A percentile compares a stretch with the other conserved stretches of the same genome.
Conservation (phyloP, 1,140 invertebrate genomes). For the Zeugodacus cucurbitae region DNA sequence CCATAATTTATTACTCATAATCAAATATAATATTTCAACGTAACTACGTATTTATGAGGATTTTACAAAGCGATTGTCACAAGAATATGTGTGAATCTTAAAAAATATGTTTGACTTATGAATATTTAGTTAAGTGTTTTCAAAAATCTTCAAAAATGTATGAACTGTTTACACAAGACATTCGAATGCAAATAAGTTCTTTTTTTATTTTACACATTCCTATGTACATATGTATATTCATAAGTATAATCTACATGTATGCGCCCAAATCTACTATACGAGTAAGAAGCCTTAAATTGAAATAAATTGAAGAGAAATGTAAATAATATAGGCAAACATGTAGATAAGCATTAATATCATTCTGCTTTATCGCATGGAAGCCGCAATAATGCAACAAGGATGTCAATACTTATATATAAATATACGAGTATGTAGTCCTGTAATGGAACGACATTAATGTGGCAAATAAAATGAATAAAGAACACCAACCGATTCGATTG, state of each 20-base stretch:
- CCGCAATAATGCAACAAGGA: background rate
- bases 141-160: background rate
- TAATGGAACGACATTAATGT: background rate
- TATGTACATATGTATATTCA: background rate
- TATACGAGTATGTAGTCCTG: background rate
- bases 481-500: background rate
- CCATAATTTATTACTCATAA: background rate
- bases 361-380: background rate
- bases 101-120: background rate
- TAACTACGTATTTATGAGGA: too few species aligned
- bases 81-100: background rate
- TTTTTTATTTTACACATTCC: background rate
- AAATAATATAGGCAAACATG: slow-evolving; percentile 29
- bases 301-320: slow-evolving; percentile 32
- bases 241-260: background rate
- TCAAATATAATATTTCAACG: background rate
- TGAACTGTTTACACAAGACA: background rate
- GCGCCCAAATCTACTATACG: background rate
- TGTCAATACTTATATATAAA: background rate
- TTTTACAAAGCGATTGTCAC: too few species aligned
- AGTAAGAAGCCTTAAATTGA: background rate
- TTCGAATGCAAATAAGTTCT: background rate
- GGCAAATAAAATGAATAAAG: slow-evolving; percentile 6
- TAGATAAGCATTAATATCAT: background rate
- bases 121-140: background rate